Evolutionary conservation across 2,113 vertebrate genomes (phyloP), one percentile per base, ranked within the genome.

Genomic region (Microcebus tavaratra): DNA sequence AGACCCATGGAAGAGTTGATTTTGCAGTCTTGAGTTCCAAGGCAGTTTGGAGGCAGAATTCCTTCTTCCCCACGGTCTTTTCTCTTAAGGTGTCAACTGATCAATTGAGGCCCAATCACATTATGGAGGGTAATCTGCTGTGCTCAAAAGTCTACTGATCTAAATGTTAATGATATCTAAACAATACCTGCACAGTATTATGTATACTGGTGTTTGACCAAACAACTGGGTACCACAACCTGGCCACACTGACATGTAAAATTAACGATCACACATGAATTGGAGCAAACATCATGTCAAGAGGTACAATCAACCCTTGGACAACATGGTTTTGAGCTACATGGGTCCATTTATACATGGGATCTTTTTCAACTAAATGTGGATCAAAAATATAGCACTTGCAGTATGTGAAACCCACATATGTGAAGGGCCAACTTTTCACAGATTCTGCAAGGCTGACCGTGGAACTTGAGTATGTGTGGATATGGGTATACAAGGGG

Each of bases 31-130:
- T 50, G 27, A 88, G 10, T 50, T 3, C 59, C 48, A 81, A 90
- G 36, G 2, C 1, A 63, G 12, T 11, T 21, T 36, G 50, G 21
- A 57, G 39, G 25, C 20, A 82, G 45, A 65, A 63, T 31, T 34
- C 8, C 14, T 82, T 27, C 25, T 72, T 67, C 11, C 2, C 78
- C 1, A 1, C 4, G 8, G 9, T 18, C 75, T 72, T 83, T 42
- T 61, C 36, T 93, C 13, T 92, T 27, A 76, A 57, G 13, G 8
- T 36, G 14, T 57, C 31, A 23, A 12, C 4, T 84, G 42, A 95
- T 1, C n/a, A 14, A 11, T 48, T 17, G 12, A 84, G 27, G 8
- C 5, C 3, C 34, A 59, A 2, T 20, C 4, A 17, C 3, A 55
- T 20, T 68, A 25, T 8, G 15, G 36, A 96, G 3, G 17, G 1